These are phyloP conservation scores for Neria commutata DNA, from an alignment of 2,888 invertebrate species.

Conservation along the genomic window DNA sequence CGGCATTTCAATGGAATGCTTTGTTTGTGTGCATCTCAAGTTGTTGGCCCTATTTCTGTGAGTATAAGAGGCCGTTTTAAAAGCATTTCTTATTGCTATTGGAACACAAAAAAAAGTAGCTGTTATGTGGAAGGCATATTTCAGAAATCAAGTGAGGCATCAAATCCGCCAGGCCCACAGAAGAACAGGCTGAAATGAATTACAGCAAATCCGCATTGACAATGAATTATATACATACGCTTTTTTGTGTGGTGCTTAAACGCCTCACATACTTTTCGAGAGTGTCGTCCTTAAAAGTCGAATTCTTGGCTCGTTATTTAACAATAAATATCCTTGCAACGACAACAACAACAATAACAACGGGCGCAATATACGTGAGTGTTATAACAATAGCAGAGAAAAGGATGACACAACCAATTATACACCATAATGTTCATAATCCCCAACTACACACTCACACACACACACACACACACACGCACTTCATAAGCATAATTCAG, in stretches of 20 bases:
- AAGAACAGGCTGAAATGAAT: background rate
- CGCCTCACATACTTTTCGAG: slow-evolving; percentile 1
- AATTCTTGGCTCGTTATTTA: slow-evolving; percentile 7
- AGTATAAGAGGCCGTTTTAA: no score
- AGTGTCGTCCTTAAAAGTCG: slow-evolving; percentile 9
- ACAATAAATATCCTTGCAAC: background rate
- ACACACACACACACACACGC: background rate
- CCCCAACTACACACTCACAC: slow-evolving; percentile 17
- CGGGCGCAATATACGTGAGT: background rate
- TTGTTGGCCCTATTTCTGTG: no score
- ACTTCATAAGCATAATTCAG: no score
- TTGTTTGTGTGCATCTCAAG: no score
- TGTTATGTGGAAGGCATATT: no score
- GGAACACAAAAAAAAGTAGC: no score
- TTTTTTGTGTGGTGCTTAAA: background rate
- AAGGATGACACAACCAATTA: slow-evolving; percentile 50
- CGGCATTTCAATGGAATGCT: no score
- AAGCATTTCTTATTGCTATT: no score
- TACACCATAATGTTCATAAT: slow-evolving; percentile 34
- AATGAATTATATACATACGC: background rate
- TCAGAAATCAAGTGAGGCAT: slow-evolving; percentile 51
- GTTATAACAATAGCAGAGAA: slow-evolving; percentile 13
- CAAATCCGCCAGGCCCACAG: slow-evolving; percentile 37
- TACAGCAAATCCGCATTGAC: background rate
- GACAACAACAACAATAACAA: slow-evolving; percentile 24